A percentile compares a stretch with the other conserved stretches of the same genome.
These are phyloP conservation scores for Zaprionus davidi DNA, from an alignment of 1,140 invertebrate species.

Conservation along the genomic window DNA sequence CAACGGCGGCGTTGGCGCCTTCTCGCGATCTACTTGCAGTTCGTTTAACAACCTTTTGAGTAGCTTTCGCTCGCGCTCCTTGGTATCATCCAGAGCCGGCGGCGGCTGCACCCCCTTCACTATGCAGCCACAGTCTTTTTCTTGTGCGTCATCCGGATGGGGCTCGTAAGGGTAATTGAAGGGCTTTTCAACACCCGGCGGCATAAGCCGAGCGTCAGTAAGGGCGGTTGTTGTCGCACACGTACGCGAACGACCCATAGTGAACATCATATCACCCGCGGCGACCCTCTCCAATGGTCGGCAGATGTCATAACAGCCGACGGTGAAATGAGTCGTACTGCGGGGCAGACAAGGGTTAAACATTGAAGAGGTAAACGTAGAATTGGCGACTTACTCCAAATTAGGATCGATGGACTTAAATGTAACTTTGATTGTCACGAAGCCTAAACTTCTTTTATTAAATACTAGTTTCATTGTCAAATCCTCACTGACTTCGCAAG, in stretches of 20 bases:
- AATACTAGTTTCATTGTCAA: slow-evolving; percentile 23
- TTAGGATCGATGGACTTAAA: slow-evolving; percentile 37
- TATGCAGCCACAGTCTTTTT: slow-evolving; percentile 31
- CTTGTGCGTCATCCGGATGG: background rate
- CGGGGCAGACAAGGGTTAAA: slow-evolving; percentile 24
- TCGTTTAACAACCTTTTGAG: slow-evolving; percentile 35
- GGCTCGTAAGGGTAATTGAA: slow-evolving; percentile 28
- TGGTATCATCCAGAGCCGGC: background rate
- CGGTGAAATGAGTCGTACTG: background rate
- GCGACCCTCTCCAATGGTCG: slow-evolving; percentile 46
- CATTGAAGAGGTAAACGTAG: background rate
- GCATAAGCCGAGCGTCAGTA: slow-evolving; percentile 60
- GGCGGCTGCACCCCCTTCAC: slow-evolving; percentile 9
- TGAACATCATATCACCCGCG: slow-evolving; percentile 58
- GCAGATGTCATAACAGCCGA: slow-evolving; percentile 64
- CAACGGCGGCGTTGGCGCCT: slow-evolving; percentile 40
- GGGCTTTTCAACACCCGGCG: slow-evolving; percentile 33
- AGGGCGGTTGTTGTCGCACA: slow-evolving; percentile 43
- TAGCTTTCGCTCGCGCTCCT: slow-evolving; percentile 25
- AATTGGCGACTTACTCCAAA: slow-evolving; percentile 47
- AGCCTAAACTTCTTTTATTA: background rate
- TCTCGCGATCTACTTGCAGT: slow-evolving; percentile 31
- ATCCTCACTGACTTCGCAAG: slow-evolving; percentile 34
- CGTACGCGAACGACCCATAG: slow-evolving; percentile 52
- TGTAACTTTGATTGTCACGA: slow-evolving; percentile 36